Evolutionary conservation across 2,888 invertebrate species (phyloP), one percentile per base, ranked within the genome.

Genomic region (Pheosia gnoma): DNA sequence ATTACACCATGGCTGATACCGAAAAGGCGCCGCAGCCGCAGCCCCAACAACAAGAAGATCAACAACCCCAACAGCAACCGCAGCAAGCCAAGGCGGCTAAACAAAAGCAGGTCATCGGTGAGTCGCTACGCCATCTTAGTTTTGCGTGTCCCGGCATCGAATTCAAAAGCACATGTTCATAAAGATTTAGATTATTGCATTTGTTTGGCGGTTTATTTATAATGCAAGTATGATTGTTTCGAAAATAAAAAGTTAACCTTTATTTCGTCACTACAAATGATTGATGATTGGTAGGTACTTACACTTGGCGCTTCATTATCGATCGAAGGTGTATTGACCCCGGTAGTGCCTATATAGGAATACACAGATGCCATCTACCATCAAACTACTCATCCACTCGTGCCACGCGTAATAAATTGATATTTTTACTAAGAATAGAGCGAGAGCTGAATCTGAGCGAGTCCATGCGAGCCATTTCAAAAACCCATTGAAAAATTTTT

Each of bases 1-100:
- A 95, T 94, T 95, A 95, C 96, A 96, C 95, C 96, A 98, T 98
- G 98, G 98, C 98, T 97, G 98, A 98, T 97, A 96, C 98, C 95
- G 98, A 97, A 94, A 96, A 96, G 94, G 96, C 96, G 95, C 95
- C 96, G 95, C 94, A 95, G 95, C 91, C 95, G 95, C 94, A 94
- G 90, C 93, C 91, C 82, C 93, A 93, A 84, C 93, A 87, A 81
- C 88, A 95, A 78, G 88, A 96, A 94, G 95, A 95, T 94, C 95
- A 95, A 94, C 88, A 86, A 80, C 68, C 72, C 78, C 85, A 96
- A 92, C 95, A 95, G 91, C 94, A 92, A 87, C 90, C 94, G 93
- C 94, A 91, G 89, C 94, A 91, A 90, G 91, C 91, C 84, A 94
- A 94, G 95, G 95, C 95, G 94, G 95, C 94, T 90, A 96, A 95